Evolutionary conservation across 1,140 invertebrate genomes (phyloP).

Genomic region (Bombus pyrosoma): DNA sequence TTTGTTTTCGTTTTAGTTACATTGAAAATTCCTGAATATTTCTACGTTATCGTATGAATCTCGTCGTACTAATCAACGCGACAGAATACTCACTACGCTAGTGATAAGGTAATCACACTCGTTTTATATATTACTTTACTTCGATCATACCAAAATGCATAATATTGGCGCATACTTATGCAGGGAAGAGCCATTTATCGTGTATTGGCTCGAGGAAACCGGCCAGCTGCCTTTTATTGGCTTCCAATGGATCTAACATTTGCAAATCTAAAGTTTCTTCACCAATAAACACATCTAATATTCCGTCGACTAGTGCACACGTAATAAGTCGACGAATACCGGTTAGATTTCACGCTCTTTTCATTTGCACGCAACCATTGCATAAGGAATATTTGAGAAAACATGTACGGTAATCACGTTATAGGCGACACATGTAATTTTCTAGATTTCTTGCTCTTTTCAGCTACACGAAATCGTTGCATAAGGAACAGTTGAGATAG

Average conservation of each 20-base stretch:
- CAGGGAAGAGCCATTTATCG: not conserved
- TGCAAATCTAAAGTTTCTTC: not conserved
- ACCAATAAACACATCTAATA: not conserved
- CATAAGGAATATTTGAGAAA: not conserved
- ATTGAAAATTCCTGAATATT: not conserved
- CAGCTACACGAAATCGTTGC: not conserved
- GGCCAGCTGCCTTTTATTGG: slow-evolving; percentile 2
- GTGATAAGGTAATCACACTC: not conserved
- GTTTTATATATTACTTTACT: not conserved
- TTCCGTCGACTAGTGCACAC: not conserved
- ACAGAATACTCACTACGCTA: no score
- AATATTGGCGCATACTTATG: not conserved
- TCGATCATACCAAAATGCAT: slow-evolving; percentile 2
- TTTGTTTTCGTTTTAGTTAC: not conserved
- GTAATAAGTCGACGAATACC: not conserved
- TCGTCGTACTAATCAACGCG: not conserved
- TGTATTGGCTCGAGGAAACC: slow-evolving; percentile 5
- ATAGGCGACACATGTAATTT: not conserved
- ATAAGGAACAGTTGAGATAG: not conserved
- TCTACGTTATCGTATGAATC: not conserved
- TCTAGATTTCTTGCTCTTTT: not conserved
- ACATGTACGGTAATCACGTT: not conserved
- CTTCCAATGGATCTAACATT: not conserved
- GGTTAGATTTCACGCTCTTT: not conserved
- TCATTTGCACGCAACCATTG: not conserved